Evolutionary conservation across 2,888 invertebrate species (phyloP).

Genomic region (Hanleya hanleyi): DNA sequence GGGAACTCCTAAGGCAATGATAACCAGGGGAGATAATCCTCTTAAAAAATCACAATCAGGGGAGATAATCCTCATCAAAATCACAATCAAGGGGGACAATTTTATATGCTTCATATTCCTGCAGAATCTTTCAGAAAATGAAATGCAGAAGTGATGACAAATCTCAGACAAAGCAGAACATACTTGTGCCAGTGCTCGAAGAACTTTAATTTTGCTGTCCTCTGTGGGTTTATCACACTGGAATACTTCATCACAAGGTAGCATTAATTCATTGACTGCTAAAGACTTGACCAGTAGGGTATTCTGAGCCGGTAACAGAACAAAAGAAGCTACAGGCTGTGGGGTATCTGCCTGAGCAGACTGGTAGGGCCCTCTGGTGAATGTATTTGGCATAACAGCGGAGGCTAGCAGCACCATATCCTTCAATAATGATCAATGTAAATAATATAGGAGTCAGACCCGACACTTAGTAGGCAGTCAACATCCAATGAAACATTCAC

Average conservation of each 20-base stretch:
- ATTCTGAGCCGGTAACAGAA: background rate
- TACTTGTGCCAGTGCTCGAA: background rate
- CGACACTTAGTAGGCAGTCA: too few species aligned
- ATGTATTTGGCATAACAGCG: background rate
- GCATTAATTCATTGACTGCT: background rate
- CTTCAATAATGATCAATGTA: too few species aligned
- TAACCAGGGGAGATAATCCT: too few species aligned
- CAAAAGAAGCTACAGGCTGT: background rate
- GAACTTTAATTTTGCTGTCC: background rate
- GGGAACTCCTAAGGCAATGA: too few species aligned
- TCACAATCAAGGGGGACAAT: background rate
- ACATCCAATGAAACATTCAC: too few species aligned
- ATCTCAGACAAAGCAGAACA: background rate
- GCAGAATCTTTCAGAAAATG: background rate
- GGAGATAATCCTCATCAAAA: too few species aligned
- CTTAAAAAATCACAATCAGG: too few species aligned
- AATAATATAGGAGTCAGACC: too few species aligned
- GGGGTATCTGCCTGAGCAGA: background rate
- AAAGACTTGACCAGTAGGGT: background rate
- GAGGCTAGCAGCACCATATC: background rate
- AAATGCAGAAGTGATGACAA: background rate
- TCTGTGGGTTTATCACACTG: background rate
- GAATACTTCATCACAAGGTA: background rate
- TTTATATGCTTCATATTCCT: background rate
- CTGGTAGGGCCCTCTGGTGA: background rate